Evolutionary conservation across 2,888 invertebrate species (phyloP).

Genomic region (Xylophagus ater): DNA sequence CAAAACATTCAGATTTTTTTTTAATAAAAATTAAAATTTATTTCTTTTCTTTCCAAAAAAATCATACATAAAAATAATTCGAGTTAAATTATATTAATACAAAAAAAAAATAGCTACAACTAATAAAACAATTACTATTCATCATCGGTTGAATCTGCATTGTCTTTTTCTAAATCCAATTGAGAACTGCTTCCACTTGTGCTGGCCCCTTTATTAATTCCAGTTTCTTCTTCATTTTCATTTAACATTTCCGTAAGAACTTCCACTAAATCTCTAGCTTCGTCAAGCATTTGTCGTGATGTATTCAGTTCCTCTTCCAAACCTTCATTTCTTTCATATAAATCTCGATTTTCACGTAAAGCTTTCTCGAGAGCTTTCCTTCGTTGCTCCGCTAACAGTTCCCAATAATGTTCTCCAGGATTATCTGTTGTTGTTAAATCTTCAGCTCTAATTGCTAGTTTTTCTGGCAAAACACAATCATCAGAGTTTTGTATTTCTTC

Average conservation of each 20-base stretch:
- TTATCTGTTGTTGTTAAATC: slow-evolving; percentile 59
- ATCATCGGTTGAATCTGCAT: not conserved
- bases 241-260: slow-evolving; percentile 38
- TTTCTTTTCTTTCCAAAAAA: no score
- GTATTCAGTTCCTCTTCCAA: slow-evolving; percentile 49
- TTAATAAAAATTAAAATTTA: no score
- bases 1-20: no score
- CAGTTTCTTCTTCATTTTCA: not conserved
- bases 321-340: slow-evolving; percentile 42
- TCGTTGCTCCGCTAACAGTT: slow-evolving; percentile 61
- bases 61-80: no score
- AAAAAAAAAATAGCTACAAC: not conserved
- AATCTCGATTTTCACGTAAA: slow-evolving; percentile 56
- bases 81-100: not conserved
- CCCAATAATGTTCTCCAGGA: slow-evolving; percentile 67
- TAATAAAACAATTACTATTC: not conserved
- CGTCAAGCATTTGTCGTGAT: slow-evolving; percentile 53
- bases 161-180: not conserved
- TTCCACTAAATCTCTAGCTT: not conserved
- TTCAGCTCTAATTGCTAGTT: slow-evolving; percentile 45
- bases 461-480: slow-evolving; percentile 13
- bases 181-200: not conserved
- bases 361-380: slow-evolving; percentile 59
- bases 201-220: not conserved
- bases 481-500: not conserved